Conservation (phyloP, 1,140 invertebrate species). For the Rhizoglyphus robini region DNA sequence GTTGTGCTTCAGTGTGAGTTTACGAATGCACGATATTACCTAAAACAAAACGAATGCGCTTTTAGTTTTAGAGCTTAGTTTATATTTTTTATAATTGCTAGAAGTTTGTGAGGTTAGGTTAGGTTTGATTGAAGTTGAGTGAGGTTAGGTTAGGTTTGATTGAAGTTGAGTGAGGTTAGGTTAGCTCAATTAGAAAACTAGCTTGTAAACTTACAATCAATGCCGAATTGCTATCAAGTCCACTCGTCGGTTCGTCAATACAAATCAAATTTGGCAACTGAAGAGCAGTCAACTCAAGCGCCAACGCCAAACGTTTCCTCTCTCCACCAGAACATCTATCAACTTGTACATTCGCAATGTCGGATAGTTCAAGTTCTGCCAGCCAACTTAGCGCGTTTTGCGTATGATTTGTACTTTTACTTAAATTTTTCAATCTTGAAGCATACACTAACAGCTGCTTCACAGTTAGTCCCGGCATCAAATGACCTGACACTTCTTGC, state of each 20-base stretch:
- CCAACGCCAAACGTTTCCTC: no score
- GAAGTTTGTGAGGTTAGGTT: no score
- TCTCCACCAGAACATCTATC: no score
- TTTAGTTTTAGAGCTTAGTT: conserved; percentile 34
- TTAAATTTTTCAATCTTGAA: conserved; percentile 8
- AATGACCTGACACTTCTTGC: no score
- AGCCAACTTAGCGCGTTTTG: not conserved
- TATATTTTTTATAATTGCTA: no score
- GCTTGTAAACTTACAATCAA: conserved; percentile 77
- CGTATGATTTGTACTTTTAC: not conserved
- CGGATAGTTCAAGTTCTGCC: not conserved
- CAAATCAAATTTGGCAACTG: no score
- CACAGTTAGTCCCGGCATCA: conserved; percentile 61
- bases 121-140: conserved; percentile 7
- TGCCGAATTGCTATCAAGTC: no score
- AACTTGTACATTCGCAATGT: no score
- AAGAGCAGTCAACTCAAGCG: no score
- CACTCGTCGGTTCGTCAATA: no score
- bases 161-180: no score
- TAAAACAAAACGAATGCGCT: conserved; percentile 48
- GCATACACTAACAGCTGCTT: conserved; percentile 28
- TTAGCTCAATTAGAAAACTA: conserved; percentile 66
- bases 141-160: no score
- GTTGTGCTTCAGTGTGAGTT: not conserved
- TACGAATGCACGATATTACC: not conserved